Evolutionary conservation across 2,113 vertebrate genomes (phyloP), one percentile per base, ranked within the genome.

Genomic region (Mirounga angustirostris): DNA sequence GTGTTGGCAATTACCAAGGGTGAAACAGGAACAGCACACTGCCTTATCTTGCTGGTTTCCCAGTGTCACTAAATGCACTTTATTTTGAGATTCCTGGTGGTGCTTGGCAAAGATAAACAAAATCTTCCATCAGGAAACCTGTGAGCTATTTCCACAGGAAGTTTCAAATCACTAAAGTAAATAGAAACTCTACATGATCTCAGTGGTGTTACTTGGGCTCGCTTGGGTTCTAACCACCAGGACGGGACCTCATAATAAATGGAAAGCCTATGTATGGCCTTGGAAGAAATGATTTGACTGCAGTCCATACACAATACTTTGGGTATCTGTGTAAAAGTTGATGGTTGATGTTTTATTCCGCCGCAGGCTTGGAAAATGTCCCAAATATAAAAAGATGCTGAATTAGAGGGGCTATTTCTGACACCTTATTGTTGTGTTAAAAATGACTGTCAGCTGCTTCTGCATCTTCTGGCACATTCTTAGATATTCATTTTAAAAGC

Each of bases 41-140:
- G 98, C 98, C 99, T 99, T 99, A 99, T 99, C 99, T 99, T 98
- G 97, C 98, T 98, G 98, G 97, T 97, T 99, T 99, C 98, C 99
- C 99, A 98, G 94, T 99, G 99, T 99, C 99, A 99, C 99, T 99
- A 99, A 99, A 99, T 98, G 98, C 98, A 98, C 99, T 99, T 99
- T 99, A 99, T 99, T 99, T 99, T 99, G 99, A 99, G 99, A 99
- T 99, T 99, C 99, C 99, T 99, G 99, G 99, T 99, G 99, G 99
- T 99, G 99, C 99, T 99, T 98, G 99, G 99, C 99, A 99, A 99
- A 99, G 99, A 99, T 99, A 99, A 99, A 99, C 99, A 99, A 99
- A 99, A 99, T 99, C 99, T 99, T 99, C 99, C 99, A 99, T 99
- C 99, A 99, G 99, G 99, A 99, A 99, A 99, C 99, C 99, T 99